Conservation (phyloP, 2,113 vertebrate species). For the Suncus etruscus region DNA sequence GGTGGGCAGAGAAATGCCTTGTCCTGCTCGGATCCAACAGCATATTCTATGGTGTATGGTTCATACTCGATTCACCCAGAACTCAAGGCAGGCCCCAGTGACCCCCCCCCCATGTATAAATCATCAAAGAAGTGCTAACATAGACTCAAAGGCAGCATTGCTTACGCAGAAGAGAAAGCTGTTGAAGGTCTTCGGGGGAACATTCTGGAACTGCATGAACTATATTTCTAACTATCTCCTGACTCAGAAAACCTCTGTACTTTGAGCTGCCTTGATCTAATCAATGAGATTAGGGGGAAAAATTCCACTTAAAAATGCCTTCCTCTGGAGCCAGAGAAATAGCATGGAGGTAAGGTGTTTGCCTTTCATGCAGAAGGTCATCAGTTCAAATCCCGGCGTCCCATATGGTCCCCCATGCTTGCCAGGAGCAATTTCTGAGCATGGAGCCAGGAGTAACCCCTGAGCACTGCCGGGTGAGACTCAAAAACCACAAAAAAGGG, state of each 20-base stretch:
- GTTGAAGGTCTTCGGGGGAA: constrained; percentile 15
- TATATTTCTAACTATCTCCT: constrained; percentile 59
- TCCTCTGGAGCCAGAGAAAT: too few species aligned
- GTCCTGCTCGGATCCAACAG: constrained; percentile 43
- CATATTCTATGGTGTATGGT: constrained; percentile 23
- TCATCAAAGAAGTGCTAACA: constrained; percentile 40
- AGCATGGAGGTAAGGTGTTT: too few species aligned
- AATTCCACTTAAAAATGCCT: constrained; percentile 24
- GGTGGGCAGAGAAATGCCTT: constrained; percentile 3
- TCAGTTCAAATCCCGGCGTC: too few species aligned
- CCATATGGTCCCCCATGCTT: too few species aligned
- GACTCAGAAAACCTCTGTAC: constrained; percentile 51
- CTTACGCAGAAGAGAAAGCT: constrained; percentile 34
- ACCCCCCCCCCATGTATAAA: constrained; percentile 54
- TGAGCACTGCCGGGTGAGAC: too few species aligned
- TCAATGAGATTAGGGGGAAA: neutral
- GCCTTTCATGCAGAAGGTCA: too few species aligned
- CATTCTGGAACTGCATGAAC: constrained; percentile 36
- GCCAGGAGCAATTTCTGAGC: too few species aligned
- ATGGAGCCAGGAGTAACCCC: too few species aligned
- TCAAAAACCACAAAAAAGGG: too few species aligned
- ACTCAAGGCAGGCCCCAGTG: constrained; percentile 52
- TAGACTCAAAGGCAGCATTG: neutral
- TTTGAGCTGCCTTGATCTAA: constrained; percentile 52
- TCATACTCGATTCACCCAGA: constrained; percentile 55